Evolutionary conservation across 1,140 invertebrate genomes (phyloP), one percentile per base, ranked within the genome.

Genomic region (Sminthurinus signatus): DNA sequence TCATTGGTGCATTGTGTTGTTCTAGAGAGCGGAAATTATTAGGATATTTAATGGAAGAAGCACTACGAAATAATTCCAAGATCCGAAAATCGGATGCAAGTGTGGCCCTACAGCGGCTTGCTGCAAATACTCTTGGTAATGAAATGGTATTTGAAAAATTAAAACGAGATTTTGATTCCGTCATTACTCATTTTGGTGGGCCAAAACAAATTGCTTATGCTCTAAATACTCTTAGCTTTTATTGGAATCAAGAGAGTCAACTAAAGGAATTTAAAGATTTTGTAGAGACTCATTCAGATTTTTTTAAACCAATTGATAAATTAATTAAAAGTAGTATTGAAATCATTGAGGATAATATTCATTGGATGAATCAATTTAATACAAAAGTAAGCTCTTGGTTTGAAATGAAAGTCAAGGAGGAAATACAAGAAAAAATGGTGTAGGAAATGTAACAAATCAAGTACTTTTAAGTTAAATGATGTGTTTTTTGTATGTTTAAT

Each of bases 271-370:
- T 56, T 2, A n/a, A 56, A 21, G 19, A n/a, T 19, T 56, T 56
- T 21, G n/a, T 56, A 3, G 21, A 28, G 36, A 28, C 3, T 12
- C 15, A 56, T 42, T 3, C 29, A 28, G 54, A 32, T 2, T 21
- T 39, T n/a, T 56, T 56, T 23, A 3, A 27, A 21, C 32, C 32
- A 3, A 28, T 56, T 3, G 10, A 10, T 28, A 36, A 56, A 42
- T 28, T 56, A 4, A 2, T 56, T 5, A 39, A 23, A 5, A 42
- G 31, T 14, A 10, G 29, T 21, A 39, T 56, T 39, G 4, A 36
- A 36, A 56, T 39, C 21, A 31, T 42, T n/a, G 54, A 36, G 32
- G 36, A 36, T 8, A 60, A 60, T 29, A 25, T 60, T 12, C 10
- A 46, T 27, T 46, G 43, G 43, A 27, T 60, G 25, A 29, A 3